phyloP scores from a whole-genome alignment of 2,888 invertebrate genomes.

The Dioctria linearis region DNA sequence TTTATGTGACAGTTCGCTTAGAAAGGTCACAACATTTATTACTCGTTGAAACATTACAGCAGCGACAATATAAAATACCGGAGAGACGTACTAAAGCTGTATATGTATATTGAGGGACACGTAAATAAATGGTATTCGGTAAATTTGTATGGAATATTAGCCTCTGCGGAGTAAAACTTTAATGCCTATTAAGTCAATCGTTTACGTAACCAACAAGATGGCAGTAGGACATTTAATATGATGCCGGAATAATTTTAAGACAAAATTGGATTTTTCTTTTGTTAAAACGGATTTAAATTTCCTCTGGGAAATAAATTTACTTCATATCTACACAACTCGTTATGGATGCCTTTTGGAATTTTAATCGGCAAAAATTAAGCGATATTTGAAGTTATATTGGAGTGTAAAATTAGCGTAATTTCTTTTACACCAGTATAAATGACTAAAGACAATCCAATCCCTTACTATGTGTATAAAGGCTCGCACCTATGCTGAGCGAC shows the following conservation, averaged over 20 bases:
- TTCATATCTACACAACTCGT: no score
- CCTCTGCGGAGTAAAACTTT: slow-evolving; percentile 30
- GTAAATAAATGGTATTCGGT: not conserved
- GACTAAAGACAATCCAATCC: no score
- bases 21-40: slow-evolving; percentile 36
- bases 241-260: slow-evolving; percentile 5
- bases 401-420: no score
- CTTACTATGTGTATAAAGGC: no score
- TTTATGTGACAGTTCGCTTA: slow-evolving; percentile 36
- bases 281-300: slow-evolving; percentile 19
- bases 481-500: no score
- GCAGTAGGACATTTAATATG: slow-evolving; percentile 19
- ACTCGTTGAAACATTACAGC: slow-evolving; percentile 34
- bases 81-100: not conserved
- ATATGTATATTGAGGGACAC: not conserved
- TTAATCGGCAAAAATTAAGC: no score
- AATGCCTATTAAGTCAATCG: slow-evolving; percentile 40
- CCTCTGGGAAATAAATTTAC: not conserved
- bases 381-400: no score
- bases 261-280: slow-evolving; percentile 25
- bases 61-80: slow-evolving; percentile 22
- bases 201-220: not conserved
- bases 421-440: no score
- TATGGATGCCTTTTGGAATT: no score
- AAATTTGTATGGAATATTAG: slow-evolving; percentile 18